Base-by-base conservation (phyloP, 1,140 invertebrate species). In the Brachionus rubens region DNA sequence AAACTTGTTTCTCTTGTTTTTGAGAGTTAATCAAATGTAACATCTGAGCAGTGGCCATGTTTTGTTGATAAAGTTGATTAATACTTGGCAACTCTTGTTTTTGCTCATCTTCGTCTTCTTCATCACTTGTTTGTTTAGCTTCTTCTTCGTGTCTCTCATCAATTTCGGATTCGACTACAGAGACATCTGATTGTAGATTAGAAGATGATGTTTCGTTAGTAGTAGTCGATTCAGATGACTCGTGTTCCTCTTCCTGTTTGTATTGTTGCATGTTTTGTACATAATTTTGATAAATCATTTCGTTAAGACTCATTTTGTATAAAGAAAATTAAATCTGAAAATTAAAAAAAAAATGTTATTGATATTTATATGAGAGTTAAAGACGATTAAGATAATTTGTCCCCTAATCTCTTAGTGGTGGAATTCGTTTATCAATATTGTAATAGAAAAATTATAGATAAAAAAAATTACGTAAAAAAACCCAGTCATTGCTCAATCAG, bases 351-450 rank as follows among this genome's bases (percentile, higher is more conserved):
- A 12, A 26, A 26, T 16, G 12, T 2, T 43, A 33, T 65, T 65
- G 14, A n/a, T 43, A 10, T 28, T 65, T 65, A 43, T 30, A 65
- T 43, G 24, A 41, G 21, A 41, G 43, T 43, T 43, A 26, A 65
- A 65, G 16, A 21, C 16, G 59, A 65, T 65, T 65, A 65, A 65
- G 59, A 65, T 65, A 65, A 65, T 65, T 65, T 65, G 59, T 46
- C 1, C 21, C 59, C 36, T 65, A 65, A 65, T 65, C 59, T 65
- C 12, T 43, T 19, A 5, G 12, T 43, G 14, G 19, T 65, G 59
- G 59, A 65, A 65, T 65, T 65, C 59, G 59, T 65, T 65, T 65
- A 65, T 65, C 59, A 65, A 28, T 59, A n/a, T n/a, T n/a, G n/a
- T n/a, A 59, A 59, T 59, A 33, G 54, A 59, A 59, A 59, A 59